Evolutionary conservation across 2,113 vertebrate genomes (phyloP), one percentile per base, ranked within the genome.

Genomic region (Limnothrissa miodon): DNA sequence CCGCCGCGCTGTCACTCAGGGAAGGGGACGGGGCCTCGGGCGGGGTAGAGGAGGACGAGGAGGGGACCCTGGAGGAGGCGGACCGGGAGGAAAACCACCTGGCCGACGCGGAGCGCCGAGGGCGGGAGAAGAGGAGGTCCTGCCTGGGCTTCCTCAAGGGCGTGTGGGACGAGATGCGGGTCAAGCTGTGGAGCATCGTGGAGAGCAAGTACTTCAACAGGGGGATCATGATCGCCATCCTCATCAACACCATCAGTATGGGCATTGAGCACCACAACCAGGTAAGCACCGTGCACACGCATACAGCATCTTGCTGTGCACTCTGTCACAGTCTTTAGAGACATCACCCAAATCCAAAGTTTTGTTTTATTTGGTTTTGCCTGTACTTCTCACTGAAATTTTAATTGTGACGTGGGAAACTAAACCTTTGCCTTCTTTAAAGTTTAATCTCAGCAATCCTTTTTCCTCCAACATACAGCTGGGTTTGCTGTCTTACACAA

Each of bases 171-270:
- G 93, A 95, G 86, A 95, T 96, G 10, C 93, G 97, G 15, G 91
- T 93, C 86, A 99, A 96, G 85, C 95, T 99, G n/a, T 94, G 97
- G 90, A 95, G 96, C 86, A 99, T 99, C 36, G 98, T 99, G 90
- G 98, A 99, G 91, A 99, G 98, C 95, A 99, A 99, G 85, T 99
- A 99, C 90, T 99, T 99, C 95, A 99, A 95, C 93, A 93, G 98
- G 42, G 98, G 98, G 66, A 99, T 99, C 82, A 99, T 99, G 98
- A 97, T 98, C 6, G 98, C 98, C 36, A 99, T 99, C 83, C 95
- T 99, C 15, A 97, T 99, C 91, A 99, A 99, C 90, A 99, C 98
- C 0, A 96, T 99, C 93, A 99, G 98, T 88, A 99, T 99, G 98
- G 98, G 98, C 89, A 99, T 99, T 0, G 98, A 99, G 89, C 97